Evolutionary conservation across 2,888 invertebrate genomes (phyloP).

Genomic region (Eumerus sabulonum): DNA sequence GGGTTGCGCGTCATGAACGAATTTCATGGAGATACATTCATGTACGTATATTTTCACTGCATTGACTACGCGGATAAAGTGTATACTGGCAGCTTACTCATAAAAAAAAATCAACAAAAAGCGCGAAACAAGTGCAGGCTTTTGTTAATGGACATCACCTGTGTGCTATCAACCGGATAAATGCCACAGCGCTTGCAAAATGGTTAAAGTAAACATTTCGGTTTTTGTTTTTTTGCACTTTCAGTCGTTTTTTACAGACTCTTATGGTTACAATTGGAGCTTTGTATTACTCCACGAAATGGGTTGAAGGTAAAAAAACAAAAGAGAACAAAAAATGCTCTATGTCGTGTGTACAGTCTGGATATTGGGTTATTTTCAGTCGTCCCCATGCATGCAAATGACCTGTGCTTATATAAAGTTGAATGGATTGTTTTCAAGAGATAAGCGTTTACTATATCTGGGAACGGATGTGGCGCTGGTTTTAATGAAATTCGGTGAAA

Average conservation of each 20-base stretch:
- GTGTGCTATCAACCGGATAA: constrained; percentile 30
- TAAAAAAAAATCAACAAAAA: not conserved
- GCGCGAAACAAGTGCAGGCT: not conserved
- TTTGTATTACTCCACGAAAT: not conserved
- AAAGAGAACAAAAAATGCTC: constrained; percentile 6
- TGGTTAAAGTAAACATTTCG: constrained; percentile 5
- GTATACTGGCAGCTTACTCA: not conserved
- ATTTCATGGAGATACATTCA: no score
- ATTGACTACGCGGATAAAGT: not conserved
- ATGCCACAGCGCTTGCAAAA: constrained; percentile 10
- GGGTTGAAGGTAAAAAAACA: constrained; percentile 5
- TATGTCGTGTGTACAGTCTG: constrained; percentile 4
- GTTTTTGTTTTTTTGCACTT: not conserved
- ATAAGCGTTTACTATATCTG: not conserved
- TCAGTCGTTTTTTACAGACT: constrained; percentile 3
- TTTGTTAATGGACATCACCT: constrained; percentile 16
- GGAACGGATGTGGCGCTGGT: not conserved
- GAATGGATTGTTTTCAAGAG: constrained; percentile 2
- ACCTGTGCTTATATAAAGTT: constrained; percentile 19
- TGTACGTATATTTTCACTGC: not conserved
- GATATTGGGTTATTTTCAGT: constrained; percentile 23
- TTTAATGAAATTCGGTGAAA: not conserved
- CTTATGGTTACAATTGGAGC: not conserved
- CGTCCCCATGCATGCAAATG: constrained; percentile 53
- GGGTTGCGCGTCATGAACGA: no score